Percentiles rank a stretch among this genome's conserved stretches.
Conservation (phyloP, 53 echinoderm and acorn worm genomes). For the Paelopatides confundens region DNA sequence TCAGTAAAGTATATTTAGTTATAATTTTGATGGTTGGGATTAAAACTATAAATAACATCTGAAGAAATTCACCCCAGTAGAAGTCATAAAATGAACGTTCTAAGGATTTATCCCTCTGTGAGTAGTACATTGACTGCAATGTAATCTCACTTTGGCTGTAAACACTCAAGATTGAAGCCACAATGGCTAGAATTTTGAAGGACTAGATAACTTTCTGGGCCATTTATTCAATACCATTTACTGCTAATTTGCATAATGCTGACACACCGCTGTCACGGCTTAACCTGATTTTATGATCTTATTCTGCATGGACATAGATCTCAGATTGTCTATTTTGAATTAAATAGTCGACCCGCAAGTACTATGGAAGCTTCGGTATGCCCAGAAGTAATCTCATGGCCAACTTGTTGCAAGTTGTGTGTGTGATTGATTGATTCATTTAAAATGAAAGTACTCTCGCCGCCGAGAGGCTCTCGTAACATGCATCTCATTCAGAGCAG, state of each 20-base stretch:
- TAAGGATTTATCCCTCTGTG: background rate
- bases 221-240: slow-evolving; percentile 29
- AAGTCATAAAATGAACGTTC: background rate
- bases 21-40: too few relatives aligned
- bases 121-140: background rate
- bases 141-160: background rate
- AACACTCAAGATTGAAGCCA: background rate
- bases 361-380: background rate
- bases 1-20: too few relatives aligned
- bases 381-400: slow-evolving; percentile 6
- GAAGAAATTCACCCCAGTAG: too few relatives aligned
- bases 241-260: slow-evolving; percentile 8
- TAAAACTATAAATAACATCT: too few relatives aligned
- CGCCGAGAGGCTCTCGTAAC: background rate
- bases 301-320: background rate
- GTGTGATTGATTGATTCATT: background rate
- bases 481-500: background rate
- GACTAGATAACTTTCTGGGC: background rate
- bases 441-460: background rate
- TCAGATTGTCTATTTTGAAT: background rate
- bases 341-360: background rate
- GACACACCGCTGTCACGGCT: slow-evolving; percentile 6
- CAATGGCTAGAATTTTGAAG: background rate
- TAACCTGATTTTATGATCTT: slow-evolving; percentile 4
- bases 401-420: slow-evolving; percentile 10